Evolutionary conservation across 2,113 vertebrate genomes (phyloP).

Genomic region (Eonycteris spelaea): DNA sequence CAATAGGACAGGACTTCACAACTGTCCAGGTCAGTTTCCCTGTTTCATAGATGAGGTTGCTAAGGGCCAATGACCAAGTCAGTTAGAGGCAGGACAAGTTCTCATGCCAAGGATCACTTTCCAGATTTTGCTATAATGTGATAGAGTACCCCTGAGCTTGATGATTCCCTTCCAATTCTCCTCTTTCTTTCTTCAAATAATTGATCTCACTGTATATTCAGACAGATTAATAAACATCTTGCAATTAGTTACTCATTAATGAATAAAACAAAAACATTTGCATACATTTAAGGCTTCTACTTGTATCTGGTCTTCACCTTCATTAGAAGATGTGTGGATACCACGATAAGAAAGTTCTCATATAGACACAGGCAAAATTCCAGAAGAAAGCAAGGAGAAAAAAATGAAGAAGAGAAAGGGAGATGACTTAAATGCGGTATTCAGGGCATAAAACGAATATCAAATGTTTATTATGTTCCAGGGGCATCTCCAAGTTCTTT

Average conservation of each 20-base stretch:
- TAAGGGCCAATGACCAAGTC: background rate
- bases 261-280: background rate
- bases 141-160: background rate
- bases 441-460: background rate
- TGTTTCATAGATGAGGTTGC: background rate
- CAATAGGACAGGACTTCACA: background rate
- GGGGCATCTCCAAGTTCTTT: background rate
- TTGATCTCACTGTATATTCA: background rate
- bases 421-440: background rate
- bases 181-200: background rate
- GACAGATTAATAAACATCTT: background rate
- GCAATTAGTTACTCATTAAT: background rate
- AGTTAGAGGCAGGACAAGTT: background rate
- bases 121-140: background rate
- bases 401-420: background rate
- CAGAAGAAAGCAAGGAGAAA: background rate
- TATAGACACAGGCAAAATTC: background rate
- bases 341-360: background rate
- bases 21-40: background rate
- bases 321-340: background rate
- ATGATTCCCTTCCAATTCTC: background rate
- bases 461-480: background rate
- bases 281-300: background rate
- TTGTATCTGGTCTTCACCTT: background rate
- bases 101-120: background rate